phyloP scores from a whole-genome alignment of 2,797 vertebrate genomes.

The Spizella passerina region DNA sequence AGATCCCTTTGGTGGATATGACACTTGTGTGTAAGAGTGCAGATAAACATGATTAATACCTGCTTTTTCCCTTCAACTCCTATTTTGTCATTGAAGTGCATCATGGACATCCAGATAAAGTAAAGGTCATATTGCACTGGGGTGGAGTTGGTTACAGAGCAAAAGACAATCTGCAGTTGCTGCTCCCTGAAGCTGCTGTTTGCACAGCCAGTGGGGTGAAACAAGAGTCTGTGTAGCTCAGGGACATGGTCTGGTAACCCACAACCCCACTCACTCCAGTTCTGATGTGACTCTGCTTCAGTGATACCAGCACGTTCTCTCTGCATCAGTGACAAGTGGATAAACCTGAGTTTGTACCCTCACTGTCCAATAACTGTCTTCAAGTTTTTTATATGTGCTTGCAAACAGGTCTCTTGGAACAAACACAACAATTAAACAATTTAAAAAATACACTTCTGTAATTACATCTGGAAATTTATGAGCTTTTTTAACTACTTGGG shows the following conservation, averaged over 20 bases:
- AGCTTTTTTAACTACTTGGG: neutral
- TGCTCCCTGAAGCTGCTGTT: neutral
- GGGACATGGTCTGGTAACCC: neutral
- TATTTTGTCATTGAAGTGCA: neutral
- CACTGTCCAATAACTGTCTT: neutral
- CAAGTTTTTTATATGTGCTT: neutral
- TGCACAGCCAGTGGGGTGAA: neutral
- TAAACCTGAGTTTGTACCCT: neutral
- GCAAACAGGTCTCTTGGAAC: neutral
- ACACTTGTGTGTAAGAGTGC: neutral
- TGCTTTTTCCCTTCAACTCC: neutral
- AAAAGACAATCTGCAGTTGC: neutral
- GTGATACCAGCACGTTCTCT: neutral
- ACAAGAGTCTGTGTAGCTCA: neutral
- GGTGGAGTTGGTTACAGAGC: neutral
- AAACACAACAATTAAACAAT: neutral
- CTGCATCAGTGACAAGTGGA: neutral
- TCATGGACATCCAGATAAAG: neutral
- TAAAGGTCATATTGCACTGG: neutral
- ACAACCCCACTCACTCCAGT: neutral
- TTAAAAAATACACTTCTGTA: neutral
- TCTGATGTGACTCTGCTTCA: neutral
- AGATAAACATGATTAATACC: neutral
- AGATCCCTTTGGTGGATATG: neutral
- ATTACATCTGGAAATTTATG: neutral